Conservation (phyloP, 2,888 invertebrate species). For the Drosophila koepferae region DNA sequence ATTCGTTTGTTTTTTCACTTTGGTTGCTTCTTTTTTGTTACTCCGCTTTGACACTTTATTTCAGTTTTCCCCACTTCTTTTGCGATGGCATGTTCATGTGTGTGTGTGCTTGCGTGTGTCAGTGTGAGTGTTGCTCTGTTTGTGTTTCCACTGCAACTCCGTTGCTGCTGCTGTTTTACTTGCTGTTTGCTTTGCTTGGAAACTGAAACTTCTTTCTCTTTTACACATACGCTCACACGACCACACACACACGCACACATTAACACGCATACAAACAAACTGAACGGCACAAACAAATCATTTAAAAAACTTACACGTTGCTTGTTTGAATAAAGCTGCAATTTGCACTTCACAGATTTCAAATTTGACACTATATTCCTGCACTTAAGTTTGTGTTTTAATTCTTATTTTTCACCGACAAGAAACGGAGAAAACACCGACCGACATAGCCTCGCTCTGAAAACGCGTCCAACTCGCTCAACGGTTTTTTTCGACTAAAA, state of each 20-base stretch:
- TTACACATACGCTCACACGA: slow-evolving; percentile 42
- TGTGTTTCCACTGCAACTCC: slow-evolving; percentile 77
- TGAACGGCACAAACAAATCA: slow-evolving; percentile 42
- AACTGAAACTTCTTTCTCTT: slow-evolving; percentile 75
- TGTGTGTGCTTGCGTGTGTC: slow-evolving; percentile 31
- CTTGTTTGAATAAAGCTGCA: slow-evolving; percentile 34
- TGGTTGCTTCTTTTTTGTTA: slow-evolving; percentile 32
- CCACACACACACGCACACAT: slow-evolving; percentile 17
- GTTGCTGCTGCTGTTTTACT: slow-evolving; percentile 45
- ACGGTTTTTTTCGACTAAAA: slow-evolving; percentile 48
- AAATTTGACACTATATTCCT: slow-evolving; percentile 43
- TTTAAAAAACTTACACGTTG: slow-evolving; percentile 60
- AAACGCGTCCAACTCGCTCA: slow-evolving; percentile 49
- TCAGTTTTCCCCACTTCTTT: slow-evolving; percentile 67
- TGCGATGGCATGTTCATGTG: slow-evolving; percentile 39
- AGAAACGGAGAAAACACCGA: slow-evolving; percentile 58
- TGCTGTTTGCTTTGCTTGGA: slow-evolving; percentile 63
- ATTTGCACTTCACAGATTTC: slow-evolving; percentile 34
- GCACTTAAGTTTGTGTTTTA: slow-evolving; percentile 42
- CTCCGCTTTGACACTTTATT: slow-evolving; percentile 67
- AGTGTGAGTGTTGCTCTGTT: slow-evolving; percentile 56
- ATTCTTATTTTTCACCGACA: slow-evolving; percentile 63
- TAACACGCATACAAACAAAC: slow-evolving; percentile 25
- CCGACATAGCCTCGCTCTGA: slow-evolving; percentile 52
- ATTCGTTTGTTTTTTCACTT: slow-evolving; percentile 31